Evolutionary conservation across 2,797 vertebrate genomes (phyloP).

Genomic region (Mastacembelus armatus): DNA sequence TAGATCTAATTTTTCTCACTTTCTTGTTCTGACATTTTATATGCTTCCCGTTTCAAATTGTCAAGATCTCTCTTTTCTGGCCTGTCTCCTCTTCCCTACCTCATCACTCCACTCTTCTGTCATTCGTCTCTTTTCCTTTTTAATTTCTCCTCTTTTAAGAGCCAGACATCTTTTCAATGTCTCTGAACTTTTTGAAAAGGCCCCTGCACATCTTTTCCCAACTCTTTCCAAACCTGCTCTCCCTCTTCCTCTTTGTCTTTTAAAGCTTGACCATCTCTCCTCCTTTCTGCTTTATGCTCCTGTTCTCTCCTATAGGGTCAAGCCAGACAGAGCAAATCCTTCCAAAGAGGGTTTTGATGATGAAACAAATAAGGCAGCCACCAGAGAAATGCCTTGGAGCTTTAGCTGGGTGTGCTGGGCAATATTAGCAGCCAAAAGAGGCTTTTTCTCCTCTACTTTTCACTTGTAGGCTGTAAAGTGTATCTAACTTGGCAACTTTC

Average conservation of each 20-base stretch:
- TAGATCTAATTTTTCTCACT: constrained; percentile 7
- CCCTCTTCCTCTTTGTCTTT: constrained; percentile 6
- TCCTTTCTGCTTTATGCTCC: constrained; percentile 1
- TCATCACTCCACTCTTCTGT: background rate
- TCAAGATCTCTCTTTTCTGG: constrained; percentile 11
- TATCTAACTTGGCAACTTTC: constrained; percentile 34
- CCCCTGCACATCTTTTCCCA: constrained; percentile 4
- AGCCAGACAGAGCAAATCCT: constrained; percentile 50
- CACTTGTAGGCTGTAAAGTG: constrained; percentile 31
- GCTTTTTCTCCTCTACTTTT: constrained; percentile 11
- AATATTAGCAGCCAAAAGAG: constrained; percentile 40
- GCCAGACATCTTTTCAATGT: constrained; percentile 22
- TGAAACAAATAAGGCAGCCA: constrained; percentile 57
- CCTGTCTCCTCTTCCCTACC: background rate
- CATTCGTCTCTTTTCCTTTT: background rate
- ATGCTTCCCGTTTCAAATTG: background rate
- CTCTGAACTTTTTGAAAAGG: constrained; percentile 14
- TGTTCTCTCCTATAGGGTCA: constrained; percentile 29
- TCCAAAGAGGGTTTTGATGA: constrained; percentile 55
- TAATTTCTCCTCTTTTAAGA: constrained; percentile 1
- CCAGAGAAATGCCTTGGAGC: constrained; percentile 37
- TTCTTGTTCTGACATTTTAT: constrained; percentile 14
- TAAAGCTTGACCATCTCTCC: constrained; percentile 23
- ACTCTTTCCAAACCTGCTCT: constrained; percentile 20
- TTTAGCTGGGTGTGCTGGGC: constrained; percentile 23